Conservation (phyloP, 2,888 invertebrate genomes). For the Brachylomia viminalis region DNA sequence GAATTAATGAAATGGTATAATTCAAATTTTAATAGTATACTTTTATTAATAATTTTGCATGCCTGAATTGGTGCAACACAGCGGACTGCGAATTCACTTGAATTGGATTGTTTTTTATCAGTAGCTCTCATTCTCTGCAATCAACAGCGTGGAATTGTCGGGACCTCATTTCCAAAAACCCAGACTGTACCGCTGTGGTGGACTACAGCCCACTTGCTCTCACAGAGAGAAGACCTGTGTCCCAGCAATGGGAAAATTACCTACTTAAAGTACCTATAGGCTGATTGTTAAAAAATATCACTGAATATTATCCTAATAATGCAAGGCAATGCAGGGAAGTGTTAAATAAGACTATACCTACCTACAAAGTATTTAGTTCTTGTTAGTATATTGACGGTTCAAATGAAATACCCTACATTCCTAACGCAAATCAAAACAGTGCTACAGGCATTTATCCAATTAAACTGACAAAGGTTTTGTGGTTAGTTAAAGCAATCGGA, state of each 20-base stretch:
- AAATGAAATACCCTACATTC: slow-evolving; percentile 21
- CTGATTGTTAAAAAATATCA: neutral
- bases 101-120: too few relatives aligned
- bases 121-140: neutral
- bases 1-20: too few relatives aligned
- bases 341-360: neutral
- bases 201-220: neutral
- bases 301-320: neutral
- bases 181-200: rapidly evolving
- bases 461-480: slow-evolving; percentile 13
- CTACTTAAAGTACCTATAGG: neutral
- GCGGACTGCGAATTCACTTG: too few relatives aligned
- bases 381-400: neutral
- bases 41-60: too few relatives aligned
- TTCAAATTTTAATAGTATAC: too few relatives aligned
- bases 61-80: too few relatives aligned
- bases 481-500: slow-evolving; percentile 18
- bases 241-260: neutral
- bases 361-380: neutral
- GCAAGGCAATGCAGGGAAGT: neutral
- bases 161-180: neutral
- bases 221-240: neutral
- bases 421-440: slow-evolving; percentile 7
- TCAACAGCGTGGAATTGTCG: too few relatives aligned
- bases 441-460: slow-evolving; percentile 35